Evolutionary conservation across 2,113 vertebrate species (phyloP), one percentile per base, ranked within the genome.

Genomic region (Platysternon megacephalum): DNA sequence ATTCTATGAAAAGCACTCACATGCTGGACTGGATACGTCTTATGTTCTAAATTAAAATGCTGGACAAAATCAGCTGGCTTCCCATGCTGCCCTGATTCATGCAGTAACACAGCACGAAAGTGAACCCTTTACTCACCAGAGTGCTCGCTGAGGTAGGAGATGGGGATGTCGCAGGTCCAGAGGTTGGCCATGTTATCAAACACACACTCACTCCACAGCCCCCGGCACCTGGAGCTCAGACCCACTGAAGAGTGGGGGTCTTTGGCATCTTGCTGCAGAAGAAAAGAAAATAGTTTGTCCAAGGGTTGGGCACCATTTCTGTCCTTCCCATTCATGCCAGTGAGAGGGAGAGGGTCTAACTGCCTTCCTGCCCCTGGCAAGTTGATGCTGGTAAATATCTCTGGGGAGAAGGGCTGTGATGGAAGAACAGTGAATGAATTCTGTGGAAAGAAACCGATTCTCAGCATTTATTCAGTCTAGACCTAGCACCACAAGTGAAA

Each of bases 181-280:
- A 95, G 78, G n/a, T 91, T 79, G 32, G 91, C 93, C 74, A 88
- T 79, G 82, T 92, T 84, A 46, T 97, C 93, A 79, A 88, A 95
- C 26, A 97, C 11, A 26, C 96, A 94, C 35, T 96, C 93, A 11
- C 95, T 93, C 94, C 96, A 94, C n/a, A 94, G 61, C 5, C 91
- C 96, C 10, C 95, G 52, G 35, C 94, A 94, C 16, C 89, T 61
- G 65, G 58, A 78, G 58, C 89, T 97, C 79, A 95, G 79, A 24
- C 85, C 94, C 61, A 96, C 87, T 7, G 93, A 96, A 16, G 95
- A 87, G 53, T 85, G 83, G 28, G 82, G 89, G 72, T 96, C 94
- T 49, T 95, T 96, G 17, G 95, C 94, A 78, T 91, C 93, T 46
- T 82, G 81, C 95, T 94, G 85, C 53, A 72, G 82, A 19, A 88